These are phyloP conservation scores for Schrankia costaestrigalis DNA, from an alignment of 2,888 invertebrate genomes.

Conservation along the genomic window DNA sequence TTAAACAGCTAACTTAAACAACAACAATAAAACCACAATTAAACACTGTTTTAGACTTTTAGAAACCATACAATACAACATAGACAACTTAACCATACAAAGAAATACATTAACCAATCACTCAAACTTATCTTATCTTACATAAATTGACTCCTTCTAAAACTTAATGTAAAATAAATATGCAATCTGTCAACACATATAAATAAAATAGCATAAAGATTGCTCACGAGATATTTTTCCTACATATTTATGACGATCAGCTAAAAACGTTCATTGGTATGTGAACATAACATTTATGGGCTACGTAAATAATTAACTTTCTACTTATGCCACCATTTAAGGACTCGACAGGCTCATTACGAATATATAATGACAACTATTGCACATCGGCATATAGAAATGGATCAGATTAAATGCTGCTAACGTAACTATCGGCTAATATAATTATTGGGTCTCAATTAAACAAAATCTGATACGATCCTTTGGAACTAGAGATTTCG, in stretches of 20 bases:
- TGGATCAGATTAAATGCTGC: slow-evolving; percentile 5
- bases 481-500: no score
- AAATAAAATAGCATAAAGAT: slow-evolving; percentile 8
- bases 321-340: slow-evolving; percentile 28
- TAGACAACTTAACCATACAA: no score
- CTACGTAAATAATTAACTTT: slow-evolving; percentile 39
- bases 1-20: no score
- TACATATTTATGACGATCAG: slow-evolving; percentile 10
- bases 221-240: slow-evolving; percentile 12
- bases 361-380: slow-evolving; percentile 22
- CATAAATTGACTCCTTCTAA: neutral
- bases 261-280: slow-evolving; percentile 16
- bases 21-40: no score
- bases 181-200: slow-evolving; percentile 10
- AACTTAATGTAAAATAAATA: slow-evolving; percentile 5
- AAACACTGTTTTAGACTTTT: no score
- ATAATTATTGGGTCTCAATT: no score
- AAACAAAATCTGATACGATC: no score
- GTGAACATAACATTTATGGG: slow-evolving; percentile 21
- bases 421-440: no score
- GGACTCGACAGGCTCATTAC: slow-evolving; percentile 26
- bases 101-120: no score
- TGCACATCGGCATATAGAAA: slow-evolving; percentile 21
- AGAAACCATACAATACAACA: no score
- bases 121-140: neutral